Conservation (phyloP, 2,797 vertebrate genomes). For the Crocidura indochinensis region DNA sequence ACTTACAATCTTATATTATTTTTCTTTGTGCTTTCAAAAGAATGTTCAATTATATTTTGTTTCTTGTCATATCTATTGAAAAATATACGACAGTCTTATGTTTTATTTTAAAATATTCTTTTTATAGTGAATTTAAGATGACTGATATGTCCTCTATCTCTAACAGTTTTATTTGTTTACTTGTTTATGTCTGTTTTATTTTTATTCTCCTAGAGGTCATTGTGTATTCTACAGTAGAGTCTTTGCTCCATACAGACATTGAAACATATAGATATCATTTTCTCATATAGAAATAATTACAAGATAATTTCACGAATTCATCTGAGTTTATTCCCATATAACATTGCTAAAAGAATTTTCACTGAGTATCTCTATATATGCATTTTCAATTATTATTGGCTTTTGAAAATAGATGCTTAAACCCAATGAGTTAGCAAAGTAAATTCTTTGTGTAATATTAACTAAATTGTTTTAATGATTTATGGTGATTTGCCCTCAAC, state of each 20-base stretch:
- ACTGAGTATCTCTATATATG: not conserved
- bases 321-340: too few relatives aligned
- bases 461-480: too few relatives aligned
- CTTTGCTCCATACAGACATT: not conserved
- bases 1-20: not conserved
- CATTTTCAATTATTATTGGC: not conserved
- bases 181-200: not conserved
- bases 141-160: not conserved
- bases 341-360: not conserved
- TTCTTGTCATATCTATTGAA: not conserved
- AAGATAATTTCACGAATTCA: not conserved
- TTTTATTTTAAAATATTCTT: not conserved
- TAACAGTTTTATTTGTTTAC: not conserved
- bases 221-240: not conserved
- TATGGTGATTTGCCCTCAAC: too few relatives aligned
- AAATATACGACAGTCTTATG: not conserved
- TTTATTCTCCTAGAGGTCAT: not conserved
- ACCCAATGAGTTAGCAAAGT: too few relatives aligned
- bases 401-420: not conserved
- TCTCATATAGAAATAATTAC: not conserved
- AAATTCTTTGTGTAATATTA: too few relatives aligned
- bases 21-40: not conserved
- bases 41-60: not conserved
- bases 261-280: not conserved
- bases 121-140: not conserved